Percentiles rank a stretch among this genome's conserved stretches.
These are phyloP conservation scores for Gallinago paraguaiae DNA, from an alignment of 2,113 vertebrate species.

Conservation along the genomic window DNA sequence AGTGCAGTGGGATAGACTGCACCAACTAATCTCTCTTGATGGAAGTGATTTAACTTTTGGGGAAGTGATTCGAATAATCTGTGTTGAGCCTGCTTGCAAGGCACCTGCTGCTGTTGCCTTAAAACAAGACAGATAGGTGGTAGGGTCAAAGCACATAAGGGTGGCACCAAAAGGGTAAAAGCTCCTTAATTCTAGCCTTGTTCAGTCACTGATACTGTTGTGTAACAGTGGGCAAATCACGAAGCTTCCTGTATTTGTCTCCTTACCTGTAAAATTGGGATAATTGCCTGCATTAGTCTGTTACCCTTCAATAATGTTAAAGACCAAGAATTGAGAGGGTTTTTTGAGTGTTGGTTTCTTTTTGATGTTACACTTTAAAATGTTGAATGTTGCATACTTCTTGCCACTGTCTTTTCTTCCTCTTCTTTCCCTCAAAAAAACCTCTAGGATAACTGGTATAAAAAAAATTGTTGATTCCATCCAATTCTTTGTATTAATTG, in stretches of 20 bases:
- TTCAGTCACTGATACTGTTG: background rate
- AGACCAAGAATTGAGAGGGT: background rate
- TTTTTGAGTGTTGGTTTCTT: background rate
- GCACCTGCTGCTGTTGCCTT: background rate
- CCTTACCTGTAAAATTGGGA: background rate
- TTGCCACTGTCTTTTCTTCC: background rate
- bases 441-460: background rate
- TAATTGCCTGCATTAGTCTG: background rate
- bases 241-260: background rate
- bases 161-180: background rate
- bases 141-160: background rate
- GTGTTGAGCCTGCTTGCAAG: background rate
- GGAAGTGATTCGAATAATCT: background rate
- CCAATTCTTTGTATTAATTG: background rate
- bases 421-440: background rate
- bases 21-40: background rate
- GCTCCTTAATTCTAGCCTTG: background rate
- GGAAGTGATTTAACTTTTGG: background rate
- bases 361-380: background rate
- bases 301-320: background rate
- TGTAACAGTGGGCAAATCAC: background rate
- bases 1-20: background rate
- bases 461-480: background rate
- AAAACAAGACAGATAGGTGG: background rate
- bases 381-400: background rate